A percentile compares a stretch with the other conserved stretches of the same genome.
Conservation (phyloP, 2,888 invertebrate species). For the Lepidochrysops patricia region DNA sequence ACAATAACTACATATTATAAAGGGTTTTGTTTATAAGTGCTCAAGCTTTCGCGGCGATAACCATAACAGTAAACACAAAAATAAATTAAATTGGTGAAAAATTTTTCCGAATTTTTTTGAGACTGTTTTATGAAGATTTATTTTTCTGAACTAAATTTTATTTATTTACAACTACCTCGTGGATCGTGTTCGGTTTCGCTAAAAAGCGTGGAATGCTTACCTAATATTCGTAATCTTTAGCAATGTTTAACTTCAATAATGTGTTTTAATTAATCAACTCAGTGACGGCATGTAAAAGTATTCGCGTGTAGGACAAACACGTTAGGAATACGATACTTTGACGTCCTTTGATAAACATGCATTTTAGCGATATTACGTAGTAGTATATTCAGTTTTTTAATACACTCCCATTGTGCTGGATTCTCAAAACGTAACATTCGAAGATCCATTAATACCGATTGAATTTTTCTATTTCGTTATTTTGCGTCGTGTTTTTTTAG, state of each 20-base stretch:
- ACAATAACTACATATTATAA: not conserved
- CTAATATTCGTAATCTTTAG: no score
- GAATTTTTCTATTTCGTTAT: slow-evolving; percentile 3
- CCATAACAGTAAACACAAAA: no score
- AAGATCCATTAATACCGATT: slow-evolving; percentile 8
- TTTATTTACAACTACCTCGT: no score
- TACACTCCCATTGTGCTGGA: slow-evolving; percentile 25
- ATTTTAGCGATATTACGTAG: slow-evolving; percentile 28
- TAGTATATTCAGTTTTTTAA: slow-evolving; percentile 22
- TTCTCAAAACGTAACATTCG: slow-evolving; percentile 14
- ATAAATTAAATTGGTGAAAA: no score
- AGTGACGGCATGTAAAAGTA: not conserved
- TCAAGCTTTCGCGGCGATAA: not conserved
- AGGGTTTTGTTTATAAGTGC: not conserved
- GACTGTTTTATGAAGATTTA: no score
- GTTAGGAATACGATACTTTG: slow-evolving; percentile 28
- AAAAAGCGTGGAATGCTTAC: no score
- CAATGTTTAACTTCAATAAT: no score
- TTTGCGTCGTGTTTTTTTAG: not conserved
- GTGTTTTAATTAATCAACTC: not conserved
- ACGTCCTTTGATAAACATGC: slow-evolving; percentile 29
- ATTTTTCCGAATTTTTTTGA: no score
- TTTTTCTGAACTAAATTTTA: no score
- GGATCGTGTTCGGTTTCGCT: no score
- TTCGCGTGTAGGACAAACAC: slow-evolving; percentile 15